Percentiles rank a stretch among this genome's conserved stretches.
Conservation (phyloP, 2,888 invertebrate species). For the Lycaena phlaeas region DNA sequence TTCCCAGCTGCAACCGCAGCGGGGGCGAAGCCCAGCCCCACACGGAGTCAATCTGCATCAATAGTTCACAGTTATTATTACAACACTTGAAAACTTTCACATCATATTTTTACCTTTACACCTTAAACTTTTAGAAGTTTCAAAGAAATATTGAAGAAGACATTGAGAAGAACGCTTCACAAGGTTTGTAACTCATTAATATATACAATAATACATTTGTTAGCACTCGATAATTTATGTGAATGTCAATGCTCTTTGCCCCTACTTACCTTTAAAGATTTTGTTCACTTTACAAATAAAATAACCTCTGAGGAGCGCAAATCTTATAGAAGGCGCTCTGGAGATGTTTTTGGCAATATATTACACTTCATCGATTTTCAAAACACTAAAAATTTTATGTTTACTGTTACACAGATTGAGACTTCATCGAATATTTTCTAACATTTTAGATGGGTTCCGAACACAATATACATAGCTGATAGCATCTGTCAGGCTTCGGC, state of each 20-base stretch:
- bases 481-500: too few species aligned
- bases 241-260: conserved; percentile 40
- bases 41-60: conserved; percentile 91
- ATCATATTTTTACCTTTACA: conserved; percentile 17
- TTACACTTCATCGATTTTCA: conserved; percentile 54
- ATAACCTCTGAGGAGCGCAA: conserved; percentile 39
- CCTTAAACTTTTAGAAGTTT: conserved; percentile 2
- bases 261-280: conserved; percentile 62
- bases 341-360: conserved; percentile 12
- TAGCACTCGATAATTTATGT: conserved; percentile 45
- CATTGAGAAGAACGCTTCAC: conserved; percentile 21
- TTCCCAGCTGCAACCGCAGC: conserved; percentile 84
- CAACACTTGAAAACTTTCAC: conserved; percentile 17
- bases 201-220: conserved; percentile 20
- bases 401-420: conserved; percentile 49
- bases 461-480: too few species aligned
- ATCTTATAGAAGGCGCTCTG: conserved; percentile 35
- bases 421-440: conserved; percentile 45
- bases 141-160: not conserved
- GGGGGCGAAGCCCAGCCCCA: conserved; percentile 96
- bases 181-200: conserved; percentile 18
- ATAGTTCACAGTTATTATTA: conserved; percentile 31
- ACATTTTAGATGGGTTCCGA: too few species aligned
- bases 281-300: conserved; percentile 38
- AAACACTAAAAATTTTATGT: conserved; percentile 54